phyloP scores from a whole-genome alignment of 1,140 invertebrate species.

The Saccostrea glomerata region DNA sequence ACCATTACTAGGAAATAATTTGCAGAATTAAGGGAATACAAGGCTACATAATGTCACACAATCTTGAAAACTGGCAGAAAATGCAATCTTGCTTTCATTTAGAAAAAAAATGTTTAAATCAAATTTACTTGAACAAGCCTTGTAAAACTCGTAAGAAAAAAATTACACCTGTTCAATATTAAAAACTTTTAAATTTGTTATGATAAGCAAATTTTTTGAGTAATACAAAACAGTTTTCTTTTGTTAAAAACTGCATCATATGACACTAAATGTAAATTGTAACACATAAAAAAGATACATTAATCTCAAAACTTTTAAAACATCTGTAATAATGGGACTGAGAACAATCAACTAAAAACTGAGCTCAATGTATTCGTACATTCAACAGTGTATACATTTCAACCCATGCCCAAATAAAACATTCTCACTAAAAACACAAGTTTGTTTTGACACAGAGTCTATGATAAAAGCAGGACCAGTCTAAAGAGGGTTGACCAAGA shows the following conservation, averaged over 20 bases:
- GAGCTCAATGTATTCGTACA: slow-evolving; percentile 23
- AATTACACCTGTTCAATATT: neutral
- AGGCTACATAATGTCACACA: neutral
- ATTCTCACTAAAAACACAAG: neutral
- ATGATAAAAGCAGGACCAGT: slow-evolving; percentile 4
- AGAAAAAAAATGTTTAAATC: neutral
- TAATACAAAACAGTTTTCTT: neutral
- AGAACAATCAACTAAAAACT: neutral
- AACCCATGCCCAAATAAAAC: slow-evolving; percentile 3
- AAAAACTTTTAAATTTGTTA: neutral
- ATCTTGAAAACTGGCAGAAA: neutral
- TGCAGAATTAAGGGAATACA: neutral
- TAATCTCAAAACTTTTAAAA: slow-evolving; percentile 1
- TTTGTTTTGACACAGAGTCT: neutral
- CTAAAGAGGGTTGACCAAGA: neutral
- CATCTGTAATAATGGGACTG: neutral
- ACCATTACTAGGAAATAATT: neutral
- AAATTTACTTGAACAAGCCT: neutral
- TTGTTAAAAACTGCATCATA: neutral
- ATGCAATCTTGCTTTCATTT: neutral
- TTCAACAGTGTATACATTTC: slow-evolving; percentile 18
- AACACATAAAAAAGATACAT: neutral
- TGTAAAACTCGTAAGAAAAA: neutral
- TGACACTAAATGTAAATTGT: neutral
- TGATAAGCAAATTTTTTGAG: neutral